These are phyloP conservation scores for Stenodera caucasica DNA, from an alignment of 2,888 invertebrate species.

Conservation along the genomic window DNA sequence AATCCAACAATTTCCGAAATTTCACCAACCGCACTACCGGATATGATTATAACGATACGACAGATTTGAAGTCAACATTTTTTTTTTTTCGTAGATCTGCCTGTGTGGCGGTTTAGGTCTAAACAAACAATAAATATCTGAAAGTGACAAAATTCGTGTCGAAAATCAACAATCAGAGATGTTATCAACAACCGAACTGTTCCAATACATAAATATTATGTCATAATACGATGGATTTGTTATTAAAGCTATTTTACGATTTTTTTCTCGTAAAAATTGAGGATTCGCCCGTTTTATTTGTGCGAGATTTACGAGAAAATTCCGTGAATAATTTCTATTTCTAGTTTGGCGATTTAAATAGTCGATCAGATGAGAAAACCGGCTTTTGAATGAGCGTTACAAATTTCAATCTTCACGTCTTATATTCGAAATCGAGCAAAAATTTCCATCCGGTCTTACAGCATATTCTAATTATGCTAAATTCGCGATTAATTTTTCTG, in stretches of 20 bases:
- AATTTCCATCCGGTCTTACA: too few relatives aligned
- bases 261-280: too few relatives aligned
- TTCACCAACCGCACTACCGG: not conserved
- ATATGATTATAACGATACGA: not conserved
- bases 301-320: not conserved
- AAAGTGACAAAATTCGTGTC: not conserved
- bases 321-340: not conserved
- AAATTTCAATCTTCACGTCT: too few relatives aligned
- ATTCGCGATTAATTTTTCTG: too few relatives aligned
- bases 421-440: too few relatives aligned
- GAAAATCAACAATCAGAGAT: not conserved
- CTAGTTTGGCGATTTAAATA: not conserved
- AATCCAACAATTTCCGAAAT: not conserved
- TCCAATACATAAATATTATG: not conserved
- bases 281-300: too few relatives aligned
- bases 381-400: too few relatives aligned
- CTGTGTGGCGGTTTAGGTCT: not conserved
- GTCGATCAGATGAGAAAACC: not conserved
- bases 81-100: not conserved
- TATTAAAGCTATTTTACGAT: too few relatives aligned
- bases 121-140: not conserved
- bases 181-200: not conserved
- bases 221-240: not conserved
- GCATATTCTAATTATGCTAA: too few relatives aligned
- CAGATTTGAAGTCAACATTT: not conserved